phyloP scores from a whole-genome alignment of 2,888 invertebrate species.

The Agrotis ipsilon region DNA sequence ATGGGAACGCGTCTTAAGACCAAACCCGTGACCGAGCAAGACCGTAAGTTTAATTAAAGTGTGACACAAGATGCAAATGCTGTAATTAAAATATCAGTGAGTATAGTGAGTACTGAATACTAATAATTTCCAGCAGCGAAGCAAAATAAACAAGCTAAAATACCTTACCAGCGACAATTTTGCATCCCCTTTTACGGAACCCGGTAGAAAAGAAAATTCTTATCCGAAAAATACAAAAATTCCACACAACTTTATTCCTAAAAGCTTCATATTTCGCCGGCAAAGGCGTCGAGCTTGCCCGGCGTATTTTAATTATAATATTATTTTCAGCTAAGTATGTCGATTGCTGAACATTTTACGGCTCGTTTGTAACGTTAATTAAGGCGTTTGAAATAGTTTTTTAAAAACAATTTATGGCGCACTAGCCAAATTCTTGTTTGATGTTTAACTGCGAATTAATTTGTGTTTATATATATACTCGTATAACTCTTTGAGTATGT shows the following conservation, averaged over 20 bases:
- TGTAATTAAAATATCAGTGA: background rate
- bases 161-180: background rate
- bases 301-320: constrained; percentile 32
- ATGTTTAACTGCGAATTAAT: constrained; percentile 40
- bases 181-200: background rate
- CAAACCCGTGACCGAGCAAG: background rate
- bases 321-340: constrained; percentile 47
- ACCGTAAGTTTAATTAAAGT: background rate
- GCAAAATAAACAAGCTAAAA: background rate
- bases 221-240: background rate
- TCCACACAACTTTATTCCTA: background rate
- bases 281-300: background rate
- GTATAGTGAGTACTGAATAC: too few species aligned
- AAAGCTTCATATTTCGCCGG: background rate
- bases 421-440: constrained; percentile 27
- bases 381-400: constrained; percentile 51
- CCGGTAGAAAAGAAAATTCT: constrained; percentile 4
- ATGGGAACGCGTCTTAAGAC: too few species aligned
- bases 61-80: background rate
- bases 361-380: constrained; percentile 55
- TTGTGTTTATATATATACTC: background rate
- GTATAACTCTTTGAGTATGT: constrained; percentile 1
- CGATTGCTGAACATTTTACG: constrained; percentile 45
- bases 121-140: background rate
- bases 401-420: constrained; percentile 24